Conservation (phyloP, 2,888 invertebrate genomes). For the Gastracanthus pulcherrimus region DNA sequence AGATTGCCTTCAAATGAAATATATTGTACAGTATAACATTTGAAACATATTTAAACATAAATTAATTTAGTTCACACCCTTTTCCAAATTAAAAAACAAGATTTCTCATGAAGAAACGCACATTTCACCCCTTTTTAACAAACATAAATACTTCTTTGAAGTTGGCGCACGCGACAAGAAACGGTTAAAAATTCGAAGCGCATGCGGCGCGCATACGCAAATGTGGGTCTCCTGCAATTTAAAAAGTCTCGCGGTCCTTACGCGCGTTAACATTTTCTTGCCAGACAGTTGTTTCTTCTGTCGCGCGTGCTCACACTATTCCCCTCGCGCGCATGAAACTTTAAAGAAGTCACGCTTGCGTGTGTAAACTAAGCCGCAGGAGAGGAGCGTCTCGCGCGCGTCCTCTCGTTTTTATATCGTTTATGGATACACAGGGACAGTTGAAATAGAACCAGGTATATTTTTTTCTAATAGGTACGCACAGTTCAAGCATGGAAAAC, state of each 20-base stretch:
- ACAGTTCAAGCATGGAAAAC: not conserved
- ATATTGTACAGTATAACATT: too few species aligned
- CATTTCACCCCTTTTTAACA: too few species aligned
- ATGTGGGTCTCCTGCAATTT: conserved; percentile 47
- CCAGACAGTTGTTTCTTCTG: conserved; percentile 40
- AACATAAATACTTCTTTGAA: conserved; percentile 19
- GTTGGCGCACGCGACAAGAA: not conserved
- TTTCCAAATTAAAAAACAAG: too few species aligned
- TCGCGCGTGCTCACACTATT: too few species aligned
- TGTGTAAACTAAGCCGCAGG: conserved; percentile 27
- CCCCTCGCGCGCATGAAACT: conserved; percentile 26
- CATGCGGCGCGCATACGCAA: not conserved
- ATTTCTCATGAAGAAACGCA: too few species aligned
- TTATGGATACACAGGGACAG: conserved; percentile 1
- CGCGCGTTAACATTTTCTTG: conserved; percentile 44
- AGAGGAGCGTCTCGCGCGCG: not conserved
- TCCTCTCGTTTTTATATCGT: conserved; percentile 38
- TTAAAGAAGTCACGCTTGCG: conserved; percentile 41
- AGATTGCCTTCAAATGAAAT: too few species aligned
- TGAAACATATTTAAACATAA: too few species aligned
- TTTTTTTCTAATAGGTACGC: not conserved
- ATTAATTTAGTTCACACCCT: too few species aligned
- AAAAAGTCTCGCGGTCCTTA: conserved; percentile 38
- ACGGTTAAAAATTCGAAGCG: conserved; percentile 34
- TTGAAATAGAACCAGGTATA: not conserved